Evolutionary conservation across 2,888 invertebrate species (phyloP).

Genomic region (Melieria crassipennis): DNA sequence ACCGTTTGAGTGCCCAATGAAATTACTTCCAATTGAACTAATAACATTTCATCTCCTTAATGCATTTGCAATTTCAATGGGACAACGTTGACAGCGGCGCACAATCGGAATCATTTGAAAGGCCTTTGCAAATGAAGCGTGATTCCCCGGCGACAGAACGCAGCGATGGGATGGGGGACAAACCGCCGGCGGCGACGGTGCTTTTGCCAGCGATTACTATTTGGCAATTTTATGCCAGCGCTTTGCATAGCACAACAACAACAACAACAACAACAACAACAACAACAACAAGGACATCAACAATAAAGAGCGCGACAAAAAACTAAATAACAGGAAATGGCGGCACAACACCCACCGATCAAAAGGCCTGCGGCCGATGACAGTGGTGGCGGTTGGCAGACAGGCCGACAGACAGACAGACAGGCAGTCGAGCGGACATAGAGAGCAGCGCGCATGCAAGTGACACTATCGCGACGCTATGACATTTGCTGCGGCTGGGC

Average conservation of each 20-base stretch:
- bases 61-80: background rate
- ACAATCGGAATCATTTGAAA: slow-evolving; percentile 32
- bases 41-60: slow-evolving; percentile 25
- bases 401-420: too few species aligned
- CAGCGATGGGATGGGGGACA: slow-evolving; percentile 8
- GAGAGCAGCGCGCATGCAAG: slow-evolving; percentile 41
- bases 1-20: background rate
- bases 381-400: too few species aligned
- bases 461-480: slow-evolving; percentile 42
- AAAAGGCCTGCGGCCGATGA: too few species aligned
- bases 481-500: slow-evolving; percentile 32
- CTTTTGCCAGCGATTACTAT: too few species aligned
- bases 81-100: background rate
- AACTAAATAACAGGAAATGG: too few species aligned
- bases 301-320: too few species aligned
- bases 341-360: too few species aligned
- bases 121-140: slow-evolving; percentile 40
- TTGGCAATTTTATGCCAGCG: too few species aligned
- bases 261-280: too few species aligned
- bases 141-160: slow-evolving; percentile 20
- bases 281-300: too few species aligned
- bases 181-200: slow-evolving; percentile 18
- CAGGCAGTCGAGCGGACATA: too few species aligned
- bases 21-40: slow-evolving; percentile 28
- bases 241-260: too few species aligned